Evolutionary conservation across 2,888 invertebrate genomes (phyloP).

Genomic region (Euzophera pinguis): DNA sequence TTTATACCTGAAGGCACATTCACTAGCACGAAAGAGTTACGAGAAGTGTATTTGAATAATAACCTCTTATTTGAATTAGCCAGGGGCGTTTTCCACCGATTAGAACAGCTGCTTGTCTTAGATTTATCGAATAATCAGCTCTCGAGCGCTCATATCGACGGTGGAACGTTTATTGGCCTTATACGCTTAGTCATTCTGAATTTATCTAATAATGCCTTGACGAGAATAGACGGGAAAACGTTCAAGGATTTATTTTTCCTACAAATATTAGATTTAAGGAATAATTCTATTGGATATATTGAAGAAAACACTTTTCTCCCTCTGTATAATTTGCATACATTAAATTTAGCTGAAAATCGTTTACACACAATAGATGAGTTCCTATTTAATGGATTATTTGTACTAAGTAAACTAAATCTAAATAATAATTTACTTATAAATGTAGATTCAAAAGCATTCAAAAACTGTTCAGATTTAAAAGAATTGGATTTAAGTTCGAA

Average conservation of each 20-base stretch:
- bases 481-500: conserved; percentile 94
- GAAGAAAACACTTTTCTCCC: conserved; percentile 93
- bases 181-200: conserved; percentile 92
- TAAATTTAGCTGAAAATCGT: conserved; percentile 93
- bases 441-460: conserved; percentile 89
- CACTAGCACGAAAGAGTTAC: conserved; percentile 88
- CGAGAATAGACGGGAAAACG: conserved; percentile 89
- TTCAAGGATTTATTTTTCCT: conserved; percentile 93
- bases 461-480: conserved; percentile 92
- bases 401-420: conserved; percentile 89
- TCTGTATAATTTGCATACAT: conserved; percentile 92
- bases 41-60: conserved; percentile 91
- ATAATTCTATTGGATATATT: conserved; percentile 92
- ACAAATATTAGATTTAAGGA: conserved; percentile 91
- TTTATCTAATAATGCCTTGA: conserved; percentile 91
- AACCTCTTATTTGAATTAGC: conserved; percentile 92
- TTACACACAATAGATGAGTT: conserved; percentile 89
- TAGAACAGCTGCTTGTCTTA: conserved; percentile 91
- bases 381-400: conserved; percentile 90
- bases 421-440: conserved; percentile 90
- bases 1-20: conserved; percentile 91
- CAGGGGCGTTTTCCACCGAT: conserved; percentile 89
- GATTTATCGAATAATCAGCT: conserved; percentile 93
- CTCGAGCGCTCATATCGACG: conserved; percentile 90
- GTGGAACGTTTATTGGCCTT: conserved; percentile 91